A percentile compares a stretch with the other conserved stretches of the same genome.
Conservation (phyloP, 1,140 invertebrate genomes). For the Ylistrum balloti region DNA sequence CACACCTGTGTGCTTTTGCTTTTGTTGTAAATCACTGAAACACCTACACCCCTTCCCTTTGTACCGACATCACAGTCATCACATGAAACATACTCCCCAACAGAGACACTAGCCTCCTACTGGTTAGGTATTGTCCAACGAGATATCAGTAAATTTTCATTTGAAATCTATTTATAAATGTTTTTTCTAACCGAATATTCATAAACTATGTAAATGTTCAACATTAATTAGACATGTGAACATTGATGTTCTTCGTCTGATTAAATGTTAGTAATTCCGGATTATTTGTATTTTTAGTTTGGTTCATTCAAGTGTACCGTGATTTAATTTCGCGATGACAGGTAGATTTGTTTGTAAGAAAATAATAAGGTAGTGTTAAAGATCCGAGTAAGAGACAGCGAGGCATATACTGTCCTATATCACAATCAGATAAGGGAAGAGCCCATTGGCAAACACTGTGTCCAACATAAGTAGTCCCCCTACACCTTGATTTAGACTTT, state of each 20-base stretch:
- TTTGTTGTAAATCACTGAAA: constrained; percentile 29
- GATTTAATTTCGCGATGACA: constrained; percentile 20
- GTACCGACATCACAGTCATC: constrained; percentile 28
- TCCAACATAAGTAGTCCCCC: not conserved
- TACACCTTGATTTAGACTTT: not conserved
- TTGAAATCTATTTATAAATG: not conserved
- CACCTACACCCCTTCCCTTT: constrained; percentile 22
- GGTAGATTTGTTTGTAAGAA: constrained; percentile 38
- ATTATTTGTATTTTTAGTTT: not conserved
- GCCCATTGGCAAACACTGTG: not conserved
- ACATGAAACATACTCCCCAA: not conserved
- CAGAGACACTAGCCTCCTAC: not conserved
- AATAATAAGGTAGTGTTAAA: constrained; percentile 7
- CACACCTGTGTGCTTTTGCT: constrained; percentile 37
- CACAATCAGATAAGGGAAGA: constrained; percentile 17
- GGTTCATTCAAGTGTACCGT: constrained; percentile 11
- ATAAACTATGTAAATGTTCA: no score
- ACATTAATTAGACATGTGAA: not conserved
- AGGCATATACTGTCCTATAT: not conserved
- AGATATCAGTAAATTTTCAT: not conserved
- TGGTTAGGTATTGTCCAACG: not conserved
- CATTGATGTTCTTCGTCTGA: not conserved
- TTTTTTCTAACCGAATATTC: not conserved
- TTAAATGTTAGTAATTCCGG: not conserved
- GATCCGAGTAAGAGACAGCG: not conserved